Base-by-base conservation (phyloP, 1,140 invertebrate genomes). In the Neodiprion pinetum region DNA sequence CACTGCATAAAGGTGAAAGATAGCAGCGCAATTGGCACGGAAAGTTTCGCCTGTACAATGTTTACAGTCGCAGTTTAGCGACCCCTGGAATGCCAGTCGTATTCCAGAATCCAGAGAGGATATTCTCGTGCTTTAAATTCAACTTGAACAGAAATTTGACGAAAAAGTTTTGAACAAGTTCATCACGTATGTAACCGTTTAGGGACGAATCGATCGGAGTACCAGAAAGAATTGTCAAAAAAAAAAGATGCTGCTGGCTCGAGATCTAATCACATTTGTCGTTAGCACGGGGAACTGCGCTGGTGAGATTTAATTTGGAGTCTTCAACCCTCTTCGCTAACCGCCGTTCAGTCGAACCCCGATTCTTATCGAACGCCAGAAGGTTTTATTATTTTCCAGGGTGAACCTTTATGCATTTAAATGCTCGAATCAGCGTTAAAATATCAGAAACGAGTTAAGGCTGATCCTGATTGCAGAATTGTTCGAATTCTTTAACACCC, bases 371-470 rank as follows among this genome's bases (percentile, higher is more conserved):
- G 11, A 9, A 61, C 53, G 53, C n/a, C 14, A 17, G n/a, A 61
- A 12, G 53, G 11, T 61, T 61, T 61, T 61, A 9, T 61, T 61
- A 12, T 61, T 61, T 61, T 61, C 2, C 53, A 61, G 9, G 53
- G n/a, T 5, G 53, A 61, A 61, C 53, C 53, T 61, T 61, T 61
- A 61, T 61, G 53, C 53, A 61, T 61, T 61, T 61, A 61, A 61
- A 61, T 61, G 53, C 53, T 61, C n/a, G 53, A 61, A 61, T 61
- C 53, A 61, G n/a, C 53, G 11, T 61, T 61, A 61, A 21, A 61
- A 61, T 61, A 61, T 61, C n/a, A 61, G 53, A 3, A 17, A 61
- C 53, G 9, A 61, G 53, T 40, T 40, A 14, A 61, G 53, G 53
- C 53, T 61, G 53, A 9, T 61, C n/a, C 53, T 61, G 5, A 9